Conservation (phyloP, 2,113 vertebrate genomes). For the Thalassoma bifasciatum region DNA sequence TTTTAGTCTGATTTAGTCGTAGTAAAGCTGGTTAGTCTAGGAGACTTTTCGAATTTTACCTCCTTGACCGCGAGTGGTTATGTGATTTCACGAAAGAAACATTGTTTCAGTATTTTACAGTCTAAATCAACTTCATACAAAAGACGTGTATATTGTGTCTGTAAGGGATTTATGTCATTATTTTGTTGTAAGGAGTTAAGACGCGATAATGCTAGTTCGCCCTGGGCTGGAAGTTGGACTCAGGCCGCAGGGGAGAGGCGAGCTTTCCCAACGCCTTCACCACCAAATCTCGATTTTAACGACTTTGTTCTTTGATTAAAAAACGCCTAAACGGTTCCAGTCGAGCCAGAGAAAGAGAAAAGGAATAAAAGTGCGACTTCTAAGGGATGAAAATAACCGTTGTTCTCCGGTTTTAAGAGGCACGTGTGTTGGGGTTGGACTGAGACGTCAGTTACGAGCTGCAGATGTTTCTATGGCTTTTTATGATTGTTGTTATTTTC, state of each 20-base stretch:
- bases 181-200: too few relatives aligned
- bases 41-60: too few relatives aligned
- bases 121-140: too few relatives aligned
- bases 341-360: constrained; percentile 73
- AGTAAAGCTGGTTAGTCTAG: too few relatives aligned
- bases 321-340: constrained; percentile 81
- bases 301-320: constrained; percentile 78
- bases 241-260: constrained; percentile 32
- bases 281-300: constrained; percentile 70
- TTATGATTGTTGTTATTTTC: constrained; percentile 82
- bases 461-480: constrained; percentile 81
- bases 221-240: constrained; percentile 30
- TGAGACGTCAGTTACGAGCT: constrained; percentile 75
- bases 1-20: too few relatives aligned
- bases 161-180: too few relatives aligned
- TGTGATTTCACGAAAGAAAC: too few relatives aligned
- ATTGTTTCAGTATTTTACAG: too few relatives aligned
- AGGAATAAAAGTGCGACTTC: constrained; percentile 73
- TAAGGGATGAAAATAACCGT: constrained; percentile 81
- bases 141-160: too few relatives aligned
- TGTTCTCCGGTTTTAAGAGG: constrained; percentile 79
- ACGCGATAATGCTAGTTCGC: too few relatives aligned
- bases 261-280: constrained; percentile 59
- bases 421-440: constrained; percentile 73
- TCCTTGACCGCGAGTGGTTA: too few relatives aligned